Base-by-base conservation (phyloP, 37 sponge, comb jelly and placozoan species). In the Cladorhizidae sp. region DNA sequence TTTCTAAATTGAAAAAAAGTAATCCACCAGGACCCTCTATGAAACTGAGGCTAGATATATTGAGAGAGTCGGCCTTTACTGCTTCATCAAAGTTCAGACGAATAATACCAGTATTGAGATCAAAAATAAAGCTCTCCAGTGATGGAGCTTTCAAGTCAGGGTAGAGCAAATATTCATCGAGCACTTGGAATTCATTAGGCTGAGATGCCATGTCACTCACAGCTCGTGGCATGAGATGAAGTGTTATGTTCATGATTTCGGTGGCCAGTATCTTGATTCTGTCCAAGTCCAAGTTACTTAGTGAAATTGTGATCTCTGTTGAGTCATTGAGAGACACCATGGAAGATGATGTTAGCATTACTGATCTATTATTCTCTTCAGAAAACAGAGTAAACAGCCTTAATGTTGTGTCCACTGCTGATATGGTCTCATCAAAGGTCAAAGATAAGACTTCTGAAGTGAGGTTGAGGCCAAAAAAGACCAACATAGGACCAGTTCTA, bases 401-500 rank as follows among this genome's bases (percentile, higher is more conserved):
- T 18, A 94, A 58, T 11, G 70, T 59, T 15, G 77, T 74, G 52
- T 76, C 77, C 11, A 3, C 14, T 5, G 41, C 45, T 17, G 88
- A 91, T 12, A 96, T 64, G 28, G 97, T 96, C 65, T 96, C 97
- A 70, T 93, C 93, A 79, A 96, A 96, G 18, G 89, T 88, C 22
- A 96, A 75, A 14, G 56, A 23, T 26, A 96, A 67, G 26, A 83
- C 79, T 51, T 89, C 78, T 17, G 55, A 63, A 23, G 90, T 93
- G n/a, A 96, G 80, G 39, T 96, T 88, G 40, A 96, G 83, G 15
- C 71, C 51, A 52, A 93, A 90, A 0, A 63, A 56, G 3, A 87
- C 41, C 22, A 93, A 72, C 7, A 80, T 43, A n/a, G 97, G 97
- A 25, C 72, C 57, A 18, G 88, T 90, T 0, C 64, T 82, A 80